Evolutionary conservation across 2,797 vertebrate genomes (phyloP).

Genomic region (Amniataba percoides): DNA sequence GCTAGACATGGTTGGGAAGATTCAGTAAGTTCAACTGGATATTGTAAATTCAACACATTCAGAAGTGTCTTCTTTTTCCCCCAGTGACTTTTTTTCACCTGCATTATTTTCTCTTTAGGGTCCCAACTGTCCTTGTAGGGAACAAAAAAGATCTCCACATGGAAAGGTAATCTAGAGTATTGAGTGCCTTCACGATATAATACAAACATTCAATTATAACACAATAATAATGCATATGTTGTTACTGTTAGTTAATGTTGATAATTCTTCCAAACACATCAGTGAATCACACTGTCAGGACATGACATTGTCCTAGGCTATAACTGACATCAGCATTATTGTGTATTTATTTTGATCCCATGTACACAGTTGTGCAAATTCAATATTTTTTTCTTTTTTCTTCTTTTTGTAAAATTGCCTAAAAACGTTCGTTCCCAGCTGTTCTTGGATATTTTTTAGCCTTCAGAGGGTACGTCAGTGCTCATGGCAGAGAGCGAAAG

Average conservation of each 20-base stretch:
- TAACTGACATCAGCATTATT: neutral
- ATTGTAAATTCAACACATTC: constrained; percentile 41
- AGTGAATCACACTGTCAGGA: neutral
- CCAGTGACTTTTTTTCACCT: constrained; percentile 15
- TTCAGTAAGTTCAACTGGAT: constrained; percentile 82
- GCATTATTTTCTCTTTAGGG: constrained; percentile 74
- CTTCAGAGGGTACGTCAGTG: neutral
- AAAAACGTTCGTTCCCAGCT: neutral
- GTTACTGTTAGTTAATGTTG: neutral
- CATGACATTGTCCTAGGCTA: neutral
- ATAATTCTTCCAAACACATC: neutral
- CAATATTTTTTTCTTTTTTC: neutral
- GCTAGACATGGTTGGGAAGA: constrained; percentile 89
- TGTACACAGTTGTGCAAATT: neutral
- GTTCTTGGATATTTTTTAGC: neutral
- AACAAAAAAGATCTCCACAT: constrained; percentile 93
- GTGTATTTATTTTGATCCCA: neutral
- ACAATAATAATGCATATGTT: neutral
- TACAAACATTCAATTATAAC: too few species aligned
- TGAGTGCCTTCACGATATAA: neutral
- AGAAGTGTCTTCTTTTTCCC: constrained; percentile 39
- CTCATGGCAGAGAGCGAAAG: neutral
- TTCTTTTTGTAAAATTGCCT: neutral
- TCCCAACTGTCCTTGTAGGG: constrained; percentile 91
- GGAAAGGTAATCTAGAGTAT: constrained; percentile 83